Evolutionary conservation across 2,797 vertebrate genomes (phyloP).

Genomic region (Sebastiscus albofasciatus): DNA sequence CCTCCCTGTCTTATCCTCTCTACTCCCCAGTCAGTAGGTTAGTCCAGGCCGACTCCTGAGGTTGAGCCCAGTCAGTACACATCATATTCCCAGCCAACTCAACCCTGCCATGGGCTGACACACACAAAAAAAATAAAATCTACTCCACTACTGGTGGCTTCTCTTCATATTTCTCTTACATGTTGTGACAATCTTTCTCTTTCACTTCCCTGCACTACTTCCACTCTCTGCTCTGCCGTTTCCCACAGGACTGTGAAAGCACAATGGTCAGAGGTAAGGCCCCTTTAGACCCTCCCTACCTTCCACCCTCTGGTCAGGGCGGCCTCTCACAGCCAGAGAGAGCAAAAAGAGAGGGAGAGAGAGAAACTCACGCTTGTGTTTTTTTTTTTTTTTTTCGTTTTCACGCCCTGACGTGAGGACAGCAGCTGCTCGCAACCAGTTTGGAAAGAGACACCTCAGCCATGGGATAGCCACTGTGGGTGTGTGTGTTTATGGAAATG

Average conservation of each 20-base stretch:
- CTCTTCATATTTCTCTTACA: conserved; percentile 41
- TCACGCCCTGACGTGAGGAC: conserved; percentile 68
- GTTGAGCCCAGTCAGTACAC: conserved; percentile 35
- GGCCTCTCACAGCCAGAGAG: conserved; percentile 60
- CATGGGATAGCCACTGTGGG: conserved; percentile 7
- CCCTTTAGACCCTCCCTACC: conserved; percentile 74
- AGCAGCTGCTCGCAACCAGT: conserved; percentile 71
- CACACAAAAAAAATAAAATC: background rate
- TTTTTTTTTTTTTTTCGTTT: conserved; percentile 36
- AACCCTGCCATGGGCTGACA: conserved; percentile 1
- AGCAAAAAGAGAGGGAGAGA: conserved; percentile 41
- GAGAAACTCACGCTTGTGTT: conserved; percentile 43
- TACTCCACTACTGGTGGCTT: conserved; percentile 22
- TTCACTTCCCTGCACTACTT: conserved; percentile 28
- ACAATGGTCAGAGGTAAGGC: conserved; percentile 72
- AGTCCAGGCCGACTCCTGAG: conserved; percentile 41
- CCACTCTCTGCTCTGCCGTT: conserved; percentile 14
- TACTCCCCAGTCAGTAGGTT: conserved; percentile 32
- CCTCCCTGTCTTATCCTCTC: conserved; percentile 40
- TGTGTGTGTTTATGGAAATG: conserved; percentile 1
- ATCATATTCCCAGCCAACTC: conserved; percentile 40
- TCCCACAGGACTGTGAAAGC: conserved; percentile 58
- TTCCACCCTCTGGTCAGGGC: conserved; percentile 69
- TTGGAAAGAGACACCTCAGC: conserved; percentile 65
- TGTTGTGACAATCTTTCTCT: conserved; percentile 46